These are phyloP conservation scores for Ptilorrhoa leucosticta DNA, from an alignment of 2,113 vertebrate genomes.

Conservation along the genomic window DNA sequence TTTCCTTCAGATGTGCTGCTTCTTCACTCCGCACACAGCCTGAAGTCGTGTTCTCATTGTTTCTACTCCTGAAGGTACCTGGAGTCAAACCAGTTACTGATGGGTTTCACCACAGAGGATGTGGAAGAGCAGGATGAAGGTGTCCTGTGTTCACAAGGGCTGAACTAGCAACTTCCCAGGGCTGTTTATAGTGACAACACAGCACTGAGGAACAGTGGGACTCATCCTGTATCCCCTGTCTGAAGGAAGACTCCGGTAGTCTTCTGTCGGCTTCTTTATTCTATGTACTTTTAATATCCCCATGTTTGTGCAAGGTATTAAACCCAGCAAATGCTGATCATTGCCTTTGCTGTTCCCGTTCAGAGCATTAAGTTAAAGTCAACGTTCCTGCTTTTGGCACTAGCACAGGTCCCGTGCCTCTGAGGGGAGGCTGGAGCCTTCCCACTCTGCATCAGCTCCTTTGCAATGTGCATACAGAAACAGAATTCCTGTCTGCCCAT, in stretches of 20 bases:
- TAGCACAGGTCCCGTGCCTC: neutral
- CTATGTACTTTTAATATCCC: neutral
- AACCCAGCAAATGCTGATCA: neutral
- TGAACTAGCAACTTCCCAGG: neutral
- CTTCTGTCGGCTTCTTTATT: neutral
- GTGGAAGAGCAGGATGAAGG: neutral
- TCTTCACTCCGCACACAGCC: neutral
- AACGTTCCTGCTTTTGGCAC: neutral
- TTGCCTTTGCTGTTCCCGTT: neutral
- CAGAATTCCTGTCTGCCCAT: neutral
- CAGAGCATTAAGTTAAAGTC: neutral
- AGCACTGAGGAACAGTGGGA: neutral
- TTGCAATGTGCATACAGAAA: neutral
- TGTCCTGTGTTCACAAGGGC: neutral
- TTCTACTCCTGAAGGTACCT: neutral
- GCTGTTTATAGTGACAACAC: neutral
- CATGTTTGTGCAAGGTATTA: neutral
- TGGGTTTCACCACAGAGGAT: neutral
- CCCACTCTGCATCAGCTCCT: neutral
- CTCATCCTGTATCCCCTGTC: neutral
- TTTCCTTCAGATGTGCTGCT: neutral
- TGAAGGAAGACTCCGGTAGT: neutral
- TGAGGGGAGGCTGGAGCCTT: neutral
- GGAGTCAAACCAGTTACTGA: neutral
- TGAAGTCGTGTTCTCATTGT: accelerated